Evolutionary conservation across 2,113 vertebrate genomes (phyloP), one percentile per base, ranked within the genome.

Genomic region (Actenoides hombroni): DNA sequence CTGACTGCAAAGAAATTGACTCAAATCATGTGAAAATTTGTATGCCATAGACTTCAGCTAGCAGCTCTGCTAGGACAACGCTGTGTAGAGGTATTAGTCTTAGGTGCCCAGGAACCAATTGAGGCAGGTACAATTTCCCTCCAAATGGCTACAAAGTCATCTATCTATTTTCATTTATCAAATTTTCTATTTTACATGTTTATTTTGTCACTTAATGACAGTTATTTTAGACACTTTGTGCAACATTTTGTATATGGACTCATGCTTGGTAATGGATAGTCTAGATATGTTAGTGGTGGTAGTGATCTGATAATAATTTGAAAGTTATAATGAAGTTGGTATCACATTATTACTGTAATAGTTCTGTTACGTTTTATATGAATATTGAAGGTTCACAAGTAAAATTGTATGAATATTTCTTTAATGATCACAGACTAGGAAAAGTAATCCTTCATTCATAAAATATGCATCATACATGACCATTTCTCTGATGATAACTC

Each of bases 401-500:
- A 65, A 88, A 90, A 80, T 8, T 83, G 12, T 59, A 16, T 33
- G 54, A 26, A 3, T 79, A 90, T 76, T 83, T 29, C 17, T 86
- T 70, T 96, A 92, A 88, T 53, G 29, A 86, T 67, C 53, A 84
- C 33, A 79, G 51, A 5, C 6, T 31, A 56, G 35, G 39, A 92
- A 59, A 68, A 57, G 42, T 48, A 95, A 91, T 74, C 28, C 5
- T 90, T 87, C 25, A 65, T 88, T 94, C 81, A 92, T 94, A 82
- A 95, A 94, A 95, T 95, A 86, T 94, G 48, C 67, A 94, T 59
- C 20, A 49, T 69, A 33, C 11, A 83, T 85, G 57, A 78, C 35
- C 39, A 51, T 92, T 88, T 92, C 39, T 92, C 48, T 95, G 78
- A 92, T 64, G 39, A 24, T 37, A 86, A 54, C 48, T 70, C 64